Evolutionary conservation across 1,140 invertebrate genomes (phyloP), one percentile per base, ranked within the genome.

Genomic region (Papilio polytes): DNA sequence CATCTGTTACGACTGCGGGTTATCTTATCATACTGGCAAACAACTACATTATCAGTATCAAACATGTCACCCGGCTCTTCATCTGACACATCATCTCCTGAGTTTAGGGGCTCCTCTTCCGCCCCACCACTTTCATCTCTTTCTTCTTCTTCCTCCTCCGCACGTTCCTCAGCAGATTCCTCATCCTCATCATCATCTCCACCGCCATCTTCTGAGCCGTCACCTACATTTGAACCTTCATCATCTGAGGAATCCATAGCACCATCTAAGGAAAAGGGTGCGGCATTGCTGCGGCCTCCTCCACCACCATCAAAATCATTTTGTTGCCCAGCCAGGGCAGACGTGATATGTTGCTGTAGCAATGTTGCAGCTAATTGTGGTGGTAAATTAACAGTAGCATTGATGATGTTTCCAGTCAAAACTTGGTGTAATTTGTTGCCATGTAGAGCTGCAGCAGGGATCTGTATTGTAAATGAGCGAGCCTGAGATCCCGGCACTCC

Each of bases 1-100:
- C 99, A 99, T 94, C 99, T 99, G 91, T 99, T 99, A 89, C 99
- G 97, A 90, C 98, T 99, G 92, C 99, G 97, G 82, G 98, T 99
- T 81, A 99, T 99, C 98, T 99, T 99, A 95, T 99, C 99, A 96
- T 99, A 99, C 92, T 99, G 99, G 94, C 99, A 99, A 46, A 99
- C 99, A 83, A 99, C 98, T 80, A 99, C 98, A 96, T 99, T 99
- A 84, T 99, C 99, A 74, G 99, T 99, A 88, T 99, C 99, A 95
- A 99, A 99, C 89, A 99, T 96, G 91, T 99, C 99, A 82, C 97
- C 96, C 1, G 98, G 97, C 94, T 99, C 99, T 89, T 99, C 99
- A 92, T 99, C 99, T 80, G 98, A 99, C 0, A 99, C 98, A 96
- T 99, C 99, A 95, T 99, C 98, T 86, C 97, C 98, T 20, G 98